Percentiles rank a stretch among this genome's conserved stretches.
Evolutionary conservation across 92 coral and sea anemone species (phyloP).

Genomic region (Desmophyllum pertusum): DNA sequence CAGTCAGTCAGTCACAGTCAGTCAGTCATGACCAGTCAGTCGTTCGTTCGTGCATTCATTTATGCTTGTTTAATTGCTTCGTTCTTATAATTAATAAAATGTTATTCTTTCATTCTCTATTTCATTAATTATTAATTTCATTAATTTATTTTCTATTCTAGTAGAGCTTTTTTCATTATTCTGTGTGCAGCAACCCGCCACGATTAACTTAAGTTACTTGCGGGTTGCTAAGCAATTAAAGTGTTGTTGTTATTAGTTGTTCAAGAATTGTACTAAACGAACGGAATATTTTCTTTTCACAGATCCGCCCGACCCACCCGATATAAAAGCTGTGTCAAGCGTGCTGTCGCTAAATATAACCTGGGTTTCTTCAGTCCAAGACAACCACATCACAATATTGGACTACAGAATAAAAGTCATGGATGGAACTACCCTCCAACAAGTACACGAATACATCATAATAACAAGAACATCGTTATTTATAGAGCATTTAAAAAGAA

Average conservation of each 20-base stretch:
- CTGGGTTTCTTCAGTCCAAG: slow-evolving; percentile 17
- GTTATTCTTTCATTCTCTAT: too few species aligned
- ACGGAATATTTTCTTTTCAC: not conserved
- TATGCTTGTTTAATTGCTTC: not conserved
- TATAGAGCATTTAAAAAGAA: not conserved
- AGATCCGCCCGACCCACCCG: slow-evolving; percentile 30
- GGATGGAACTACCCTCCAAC: not conserved
- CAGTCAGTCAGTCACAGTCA: not conserved
- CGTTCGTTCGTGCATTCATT: not conserved
- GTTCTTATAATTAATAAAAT: too few species aligned
- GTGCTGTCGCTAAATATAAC: not conserved
- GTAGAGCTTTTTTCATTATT: too few species aligned
- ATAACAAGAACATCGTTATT: not conserved
- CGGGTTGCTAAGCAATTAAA: too few species aligned
- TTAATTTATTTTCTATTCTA: too few species aligned
- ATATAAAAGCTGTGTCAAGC: not conserved
- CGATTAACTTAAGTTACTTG: too few species aligned
- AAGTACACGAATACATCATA: not conserved
- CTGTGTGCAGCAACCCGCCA: too few species aligned
- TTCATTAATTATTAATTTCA: too few species aligned
- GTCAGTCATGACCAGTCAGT: not conserved
- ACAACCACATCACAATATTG: slow-evolving; percentile 19
- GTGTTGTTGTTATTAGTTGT: too few species aligned
- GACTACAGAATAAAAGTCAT: slow-evolving; percentile 22
- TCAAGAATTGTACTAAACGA: too few species aligned